Percentiles rank a stretch among this genome's conserved stretches.
phyloP scores from a whole-genome alignment of 2,113 vertebrate genomes.

The Hipposideros armiger region DNA sequence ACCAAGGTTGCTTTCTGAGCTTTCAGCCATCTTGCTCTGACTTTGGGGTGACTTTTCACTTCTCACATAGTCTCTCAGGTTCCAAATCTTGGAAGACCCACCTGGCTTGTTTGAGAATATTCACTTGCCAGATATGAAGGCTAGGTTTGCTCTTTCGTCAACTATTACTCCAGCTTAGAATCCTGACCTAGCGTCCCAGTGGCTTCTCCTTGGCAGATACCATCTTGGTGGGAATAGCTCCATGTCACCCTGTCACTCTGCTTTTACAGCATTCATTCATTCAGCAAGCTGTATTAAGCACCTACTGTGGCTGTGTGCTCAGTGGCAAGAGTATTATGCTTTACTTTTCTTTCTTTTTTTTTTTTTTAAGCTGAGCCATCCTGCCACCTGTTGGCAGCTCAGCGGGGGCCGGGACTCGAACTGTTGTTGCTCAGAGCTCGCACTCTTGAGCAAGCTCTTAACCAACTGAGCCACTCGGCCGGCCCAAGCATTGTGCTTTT shows the following conservation, averaged over 20 bases:
- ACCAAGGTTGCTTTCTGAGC: background rate
- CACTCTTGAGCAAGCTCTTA: no score
- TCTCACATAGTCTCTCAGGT: background rate
- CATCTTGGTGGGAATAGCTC: background rate
- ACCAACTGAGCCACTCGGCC: no score
- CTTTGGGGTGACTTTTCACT: background rate
- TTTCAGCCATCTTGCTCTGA: background rate
- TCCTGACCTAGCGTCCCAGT: background rate
- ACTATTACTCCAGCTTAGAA: background rate
- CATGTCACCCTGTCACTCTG: no score
- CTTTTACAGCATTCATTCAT: background rate
- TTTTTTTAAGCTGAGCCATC: no score
- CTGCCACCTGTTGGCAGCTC: no score
- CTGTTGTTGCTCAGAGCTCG: no score
- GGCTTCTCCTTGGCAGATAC: background rate
- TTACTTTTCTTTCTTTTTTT: background rate
- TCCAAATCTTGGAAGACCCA: background rate
- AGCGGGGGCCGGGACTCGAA: no score
- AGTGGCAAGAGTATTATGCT: background rate
- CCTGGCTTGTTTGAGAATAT: background rate
- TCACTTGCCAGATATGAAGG: background rate
- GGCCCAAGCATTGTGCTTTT: background rate
- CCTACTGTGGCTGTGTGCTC: background rate
- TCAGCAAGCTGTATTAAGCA: background rate
- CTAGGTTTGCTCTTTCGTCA: background rate